These are phyloP conservation scores for Sebastiscus albofasciatus DNA, from an alignment of 2,797 vertebrate species.

Conservation along the genomic window DNA sequence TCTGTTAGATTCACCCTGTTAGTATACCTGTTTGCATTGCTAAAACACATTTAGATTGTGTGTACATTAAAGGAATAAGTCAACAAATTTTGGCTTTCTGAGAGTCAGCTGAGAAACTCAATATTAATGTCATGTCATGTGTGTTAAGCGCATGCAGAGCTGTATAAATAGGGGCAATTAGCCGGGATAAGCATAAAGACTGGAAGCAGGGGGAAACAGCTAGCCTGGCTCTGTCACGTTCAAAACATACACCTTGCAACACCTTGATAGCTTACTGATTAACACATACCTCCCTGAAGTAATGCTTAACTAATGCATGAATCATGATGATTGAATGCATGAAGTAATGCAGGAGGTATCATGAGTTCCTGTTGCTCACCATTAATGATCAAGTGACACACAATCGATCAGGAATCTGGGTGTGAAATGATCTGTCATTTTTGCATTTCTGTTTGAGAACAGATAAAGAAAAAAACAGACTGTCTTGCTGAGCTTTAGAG, in stretches of 20 bases:
- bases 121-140: neutral
- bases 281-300: neutral
- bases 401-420: neutral
- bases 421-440: neutral
- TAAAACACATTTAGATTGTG: neutral
- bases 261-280: neutral
- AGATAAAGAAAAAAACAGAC: too few relatives aligned
- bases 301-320: neutral
- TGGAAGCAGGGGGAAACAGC: neutral
- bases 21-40: neutral
- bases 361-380: neutral
- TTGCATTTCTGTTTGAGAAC: too few relatives aligned
- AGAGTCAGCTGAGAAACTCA: neutral
- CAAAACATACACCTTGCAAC: neutral
- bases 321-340: neutral
- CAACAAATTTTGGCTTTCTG: neutral
- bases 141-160: neutral
- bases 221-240: neutral
- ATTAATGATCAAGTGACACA: neutral
- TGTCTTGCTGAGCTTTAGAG: neutral
- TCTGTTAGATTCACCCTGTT: neutral
- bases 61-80: neutral
- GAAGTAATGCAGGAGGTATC: neutral
- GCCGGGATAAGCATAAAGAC: neutral
- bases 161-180: neutral